Base-by-base conservation (phyloP, 2,797 vertebrate genomes). In the Cossypha polioptera region DNA sequence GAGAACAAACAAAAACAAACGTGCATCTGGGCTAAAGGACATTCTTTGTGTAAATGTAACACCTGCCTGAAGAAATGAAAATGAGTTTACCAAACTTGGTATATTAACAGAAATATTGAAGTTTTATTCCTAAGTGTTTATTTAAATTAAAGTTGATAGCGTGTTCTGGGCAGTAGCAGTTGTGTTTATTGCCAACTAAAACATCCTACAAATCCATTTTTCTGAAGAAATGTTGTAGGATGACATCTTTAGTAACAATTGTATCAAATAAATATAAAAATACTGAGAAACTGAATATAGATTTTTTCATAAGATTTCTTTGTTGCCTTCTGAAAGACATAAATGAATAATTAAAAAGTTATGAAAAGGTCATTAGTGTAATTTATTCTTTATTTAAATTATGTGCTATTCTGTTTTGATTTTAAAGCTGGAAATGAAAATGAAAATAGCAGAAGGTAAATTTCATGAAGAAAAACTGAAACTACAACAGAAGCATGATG, bases 381-480 rank as follows among this genome's bases (percentile, higher is more conserved):
- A 42, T 62, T 88, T 82, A 21, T 57, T 79, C 33, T 82, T 78
- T 42, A n/a, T 63, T 81, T 81, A 36, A 62, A 43, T 63, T 53
- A 2, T 50, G 2, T 40, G 5, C 7, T 68, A 3, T 88, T 88
- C 38, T 73, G 28, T 82, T 87, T 79, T 97, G 81, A 87, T 65
- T 94, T 97, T 97, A 73, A 97, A 99, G 99, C 92, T 98, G 74
- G 98, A 99, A 74, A 97, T 99, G 97, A 99, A 98, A 98, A 97
- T 98, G 94, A 99, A 99, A 97, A 97, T 99, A 63, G 96, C 98
- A 93, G 99, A 99, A 98, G 98, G 98, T 69, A 98, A 98, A 95
- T 98, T 98, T 97, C 99, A 99, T 82, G 99, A 99, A 97, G 99
- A 99, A 94, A 99, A 98, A 65, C 98, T 99, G 91, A 98, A 97